Evolutionary conservation across 1,140 invertebrate species (phyloP).

Genomic region (Streblospio benedicti): DNA sequence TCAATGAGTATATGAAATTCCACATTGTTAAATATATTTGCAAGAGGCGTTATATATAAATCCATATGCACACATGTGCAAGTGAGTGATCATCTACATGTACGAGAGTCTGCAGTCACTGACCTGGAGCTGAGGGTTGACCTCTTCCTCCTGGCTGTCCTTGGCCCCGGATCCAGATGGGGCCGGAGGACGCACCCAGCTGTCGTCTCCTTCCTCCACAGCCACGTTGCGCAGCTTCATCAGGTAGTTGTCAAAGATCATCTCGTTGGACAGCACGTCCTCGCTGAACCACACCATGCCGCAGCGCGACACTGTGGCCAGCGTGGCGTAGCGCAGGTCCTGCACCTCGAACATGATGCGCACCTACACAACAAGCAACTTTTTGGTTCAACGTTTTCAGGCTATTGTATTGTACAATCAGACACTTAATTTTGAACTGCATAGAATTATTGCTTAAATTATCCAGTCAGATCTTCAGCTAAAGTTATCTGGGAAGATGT

Average conservation of each 20-base stretch:
- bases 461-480: too few relatives aligned
- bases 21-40: too few relatives aligned
- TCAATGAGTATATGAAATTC: too few relatives aligned
- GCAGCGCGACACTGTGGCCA: slow-evolving; percentile 97
- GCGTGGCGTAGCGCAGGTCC: slow-evolving; percentile 94
- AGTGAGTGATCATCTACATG: slow-evolving; percentile 68
- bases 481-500: too few relatives aligned
- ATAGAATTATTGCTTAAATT: too few relatives aligned
- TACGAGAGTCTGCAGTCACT: slow-evolving; percentile 47
- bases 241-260: slow-evolving; percentile 98
- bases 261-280: slow-evolving; percentile 87
- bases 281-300: slow-evolving; percentile 58
- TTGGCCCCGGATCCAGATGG: background rate
- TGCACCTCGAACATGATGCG: slow-evolving; percentile 99
- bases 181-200: too few relatives aligned
- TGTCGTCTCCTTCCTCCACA: slow-evolving; percentile 77
- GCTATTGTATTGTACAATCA: too few relatives aligned
- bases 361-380: slow-evolving; percentile 38
- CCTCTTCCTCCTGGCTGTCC: slow-evolving; percentile 24
- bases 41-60: too few relatives aligned
- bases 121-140: slow-evolving; percentile 44
- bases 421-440: too few relatives aligned
- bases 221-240: slow-evolving; percentile 75
- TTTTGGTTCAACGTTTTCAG: too few relatives aligned
- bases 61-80: too few relatives aligned